Evolutionary conservation across 2,113 vertebrate genomes (phyloP).

Genomic region (human (Homo sapiens)): DNA sequence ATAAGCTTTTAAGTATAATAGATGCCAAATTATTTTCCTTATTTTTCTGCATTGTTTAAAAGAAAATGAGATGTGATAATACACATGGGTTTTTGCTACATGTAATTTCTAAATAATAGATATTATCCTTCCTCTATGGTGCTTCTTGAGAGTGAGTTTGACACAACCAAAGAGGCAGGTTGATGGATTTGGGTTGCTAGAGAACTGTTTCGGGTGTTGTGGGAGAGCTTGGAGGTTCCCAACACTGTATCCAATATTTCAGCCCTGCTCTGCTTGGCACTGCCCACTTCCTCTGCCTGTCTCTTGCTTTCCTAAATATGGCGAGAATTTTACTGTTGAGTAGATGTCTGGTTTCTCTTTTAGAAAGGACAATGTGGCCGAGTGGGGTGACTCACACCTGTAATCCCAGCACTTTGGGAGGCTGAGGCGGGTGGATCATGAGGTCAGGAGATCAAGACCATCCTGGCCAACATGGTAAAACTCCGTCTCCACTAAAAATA

Average conservation of each 20-base stretch:
- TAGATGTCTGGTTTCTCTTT: not conserved
- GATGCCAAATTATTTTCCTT: not conserved
- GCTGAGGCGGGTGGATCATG: too few relatives aligned
- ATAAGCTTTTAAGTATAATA: not conserved
- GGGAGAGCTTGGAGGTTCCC: not conserved
- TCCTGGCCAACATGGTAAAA: too few relatives aligned
- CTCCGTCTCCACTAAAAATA: too few relatives aligned
- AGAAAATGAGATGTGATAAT: not conserved
- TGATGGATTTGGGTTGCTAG: not conserved
- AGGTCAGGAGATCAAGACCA: too few relatives aligned
- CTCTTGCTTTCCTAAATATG: not conserved
- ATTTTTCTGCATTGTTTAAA: not conserved
- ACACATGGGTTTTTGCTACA: not conserved
- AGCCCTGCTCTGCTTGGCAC: not conserved
- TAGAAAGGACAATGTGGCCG: not conserved
- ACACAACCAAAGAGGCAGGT: not conserved
- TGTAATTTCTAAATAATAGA: not conserved
- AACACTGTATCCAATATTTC: fast-evolving
- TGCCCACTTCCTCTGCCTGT: not conserved
- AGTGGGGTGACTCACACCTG: too few relatives aligned
- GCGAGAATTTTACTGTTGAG: not conserved
- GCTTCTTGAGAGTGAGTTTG: not conserved
- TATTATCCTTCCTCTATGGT: not conserved
- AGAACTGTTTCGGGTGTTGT: fast-evolving
- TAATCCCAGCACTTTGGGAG: too few relatives aligned